Evolutionary conservation across 1,140 invertebrate species (phyloP).

Genomic region (Calliopsis andreniformis): DNA sequence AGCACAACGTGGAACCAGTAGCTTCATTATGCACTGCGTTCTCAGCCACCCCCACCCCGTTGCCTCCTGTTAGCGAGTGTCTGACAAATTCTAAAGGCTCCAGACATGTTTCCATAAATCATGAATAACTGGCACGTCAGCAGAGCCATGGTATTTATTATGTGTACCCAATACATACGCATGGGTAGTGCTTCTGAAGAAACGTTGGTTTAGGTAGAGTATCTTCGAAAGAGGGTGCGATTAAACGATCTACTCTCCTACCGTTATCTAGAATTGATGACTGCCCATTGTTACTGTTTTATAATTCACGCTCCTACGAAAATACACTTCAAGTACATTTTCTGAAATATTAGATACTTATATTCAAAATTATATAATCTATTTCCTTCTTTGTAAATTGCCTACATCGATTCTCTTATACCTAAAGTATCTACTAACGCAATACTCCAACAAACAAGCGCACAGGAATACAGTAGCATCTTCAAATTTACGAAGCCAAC

Average conservation of each 20-base stretch:
- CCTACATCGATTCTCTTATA: too few relatives aligned
- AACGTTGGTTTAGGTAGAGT: not conserved
- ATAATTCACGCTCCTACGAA: not conserved
- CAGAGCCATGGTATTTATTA: not conserved
- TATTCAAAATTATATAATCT: too few relatives aligned
- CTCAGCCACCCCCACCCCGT: too few relatives aligned
- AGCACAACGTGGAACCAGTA: not conserved
- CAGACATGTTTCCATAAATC: slow-evolving; percentile 1
- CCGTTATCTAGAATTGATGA: slow-evolving; percentile 5
- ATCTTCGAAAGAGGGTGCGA: not conserved
- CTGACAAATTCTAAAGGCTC: slow-evolving; percentile 6
- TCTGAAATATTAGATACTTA: too few relatives aligned
- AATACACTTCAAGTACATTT: too few relatives aligned
- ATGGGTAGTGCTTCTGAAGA: not conserved
- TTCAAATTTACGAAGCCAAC: too few relatives aligned
- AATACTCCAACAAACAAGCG: too few relatives aligned
- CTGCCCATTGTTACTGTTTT: not conserved
- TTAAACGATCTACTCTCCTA: not conserved
- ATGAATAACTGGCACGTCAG: not conserved
- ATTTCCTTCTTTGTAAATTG: too few relatives aligned
- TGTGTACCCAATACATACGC: not conserved
- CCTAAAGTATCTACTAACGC: too few relatives aligned
- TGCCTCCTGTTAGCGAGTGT: not conserved
- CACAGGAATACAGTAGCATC: too few relatives aligned
- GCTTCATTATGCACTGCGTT: not conserved